phyloP scores from a whole-genome alignment of 2,888 invertebrate species.

The Priocnemis perturbator region DNA sequence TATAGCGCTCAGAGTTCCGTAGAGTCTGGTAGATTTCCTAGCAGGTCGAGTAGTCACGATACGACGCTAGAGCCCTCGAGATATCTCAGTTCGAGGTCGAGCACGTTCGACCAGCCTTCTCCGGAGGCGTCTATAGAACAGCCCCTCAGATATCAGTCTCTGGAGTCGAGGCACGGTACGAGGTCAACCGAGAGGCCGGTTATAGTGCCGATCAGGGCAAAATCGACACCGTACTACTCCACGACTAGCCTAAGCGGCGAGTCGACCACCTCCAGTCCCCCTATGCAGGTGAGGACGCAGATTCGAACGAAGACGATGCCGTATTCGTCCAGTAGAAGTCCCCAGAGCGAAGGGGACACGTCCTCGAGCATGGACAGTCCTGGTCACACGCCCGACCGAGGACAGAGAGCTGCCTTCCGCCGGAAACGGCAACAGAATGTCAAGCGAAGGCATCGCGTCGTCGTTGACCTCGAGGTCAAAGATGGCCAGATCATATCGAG shows the following conservation, averaged over 20 bases:
- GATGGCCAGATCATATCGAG: slow-evolving; percentile 75
- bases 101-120: slow-evolving; percentile 57
- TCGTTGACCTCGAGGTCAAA: slow-evolving; percentile 73
- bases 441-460: slow-evolving; percentile 71
- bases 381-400: slow-evolving; percentile 71
- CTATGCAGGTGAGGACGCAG: slow-evolving; percentile 70
- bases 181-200: slow-evolving; percentile 78
- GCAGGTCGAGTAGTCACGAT: too few species aligned
- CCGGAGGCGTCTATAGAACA: slow-evolving; percentile 54
- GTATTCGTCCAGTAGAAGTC: slow-evolving; percentile 68
- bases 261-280: slow-evolving; percentile 77
- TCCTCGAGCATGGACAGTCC: slow-evolving; percentile 74
- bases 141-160: slow-evolving; percentile 33
- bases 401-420: slow-evolving; percentile 66
- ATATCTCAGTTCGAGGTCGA: neutral
- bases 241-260: slow-evolving; percentile 80
- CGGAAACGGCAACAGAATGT: slow-evolving; percentile 70
- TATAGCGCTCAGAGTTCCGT: too few species aligned
- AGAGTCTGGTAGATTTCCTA: too few species aligned
- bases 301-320: slow-evolving; percentile 73
- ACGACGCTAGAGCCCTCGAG: neutral
- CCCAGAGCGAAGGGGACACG: slow-evolving; percentile 74
- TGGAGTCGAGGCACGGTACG: slow-evolving; percentile 63
- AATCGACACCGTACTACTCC: slow-evolving; percentile 72
- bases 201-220: slow-evolving; percentile 74